Conservation (phyloP, 2,888 invertebrate species). For the Pristionchus maxplancki region DNA sequence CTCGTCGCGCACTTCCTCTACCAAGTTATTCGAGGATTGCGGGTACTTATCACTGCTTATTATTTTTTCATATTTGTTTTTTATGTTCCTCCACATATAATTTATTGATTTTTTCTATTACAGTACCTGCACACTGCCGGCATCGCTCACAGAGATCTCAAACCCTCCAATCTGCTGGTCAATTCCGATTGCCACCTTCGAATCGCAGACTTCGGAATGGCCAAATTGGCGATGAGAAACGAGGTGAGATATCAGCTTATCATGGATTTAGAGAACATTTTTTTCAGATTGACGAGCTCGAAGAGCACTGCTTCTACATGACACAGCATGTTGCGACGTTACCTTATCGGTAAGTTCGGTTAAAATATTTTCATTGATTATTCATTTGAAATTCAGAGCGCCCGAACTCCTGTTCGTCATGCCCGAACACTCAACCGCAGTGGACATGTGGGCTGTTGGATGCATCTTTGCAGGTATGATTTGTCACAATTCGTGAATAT, state of each 20-base stretch:
- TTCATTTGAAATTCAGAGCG: conserved; percentile 60
- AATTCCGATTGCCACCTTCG: conserved; percentile 68
- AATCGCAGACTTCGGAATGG: conserved; percentile 75
- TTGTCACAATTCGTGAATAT: not conserved
- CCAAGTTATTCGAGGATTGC: conserved; percentile 70
- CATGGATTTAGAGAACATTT: not conserved
- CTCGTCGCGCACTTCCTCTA: conserved; percentile 67
- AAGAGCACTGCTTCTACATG: conserved; percentile 76
- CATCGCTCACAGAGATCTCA: conserved; percentile 74
- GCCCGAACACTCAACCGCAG: conserved; percentile 74
- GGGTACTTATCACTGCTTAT: conserved; percentile 53
- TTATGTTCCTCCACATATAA: too few species aligned
- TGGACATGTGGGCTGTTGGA: conserved; percentile 76
- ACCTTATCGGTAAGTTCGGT: conserved; percentile 64
- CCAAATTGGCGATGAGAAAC: conserved; percentile 61
- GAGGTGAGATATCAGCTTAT: not conserved
- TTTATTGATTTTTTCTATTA: conserved; percentile 53
- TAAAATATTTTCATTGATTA: not conserved
- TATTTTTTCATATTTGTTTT: not conserved
- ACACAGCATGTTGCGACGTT: conserved; percentile 75
- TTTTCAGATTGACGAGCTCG: conserved; percentile 67
- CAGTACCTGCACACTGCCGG: conserved; percentile 74
- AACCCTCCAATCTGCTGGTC: conserved; percentile 74
- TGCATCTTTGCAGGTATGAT: conserved; percentile 68
- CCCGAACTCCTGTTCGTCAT: conserved; percentile 74